Base-by-base conservation (phyloP, 2,797 vertebrate species). In the Pseudomugil tenellus region DNA sequence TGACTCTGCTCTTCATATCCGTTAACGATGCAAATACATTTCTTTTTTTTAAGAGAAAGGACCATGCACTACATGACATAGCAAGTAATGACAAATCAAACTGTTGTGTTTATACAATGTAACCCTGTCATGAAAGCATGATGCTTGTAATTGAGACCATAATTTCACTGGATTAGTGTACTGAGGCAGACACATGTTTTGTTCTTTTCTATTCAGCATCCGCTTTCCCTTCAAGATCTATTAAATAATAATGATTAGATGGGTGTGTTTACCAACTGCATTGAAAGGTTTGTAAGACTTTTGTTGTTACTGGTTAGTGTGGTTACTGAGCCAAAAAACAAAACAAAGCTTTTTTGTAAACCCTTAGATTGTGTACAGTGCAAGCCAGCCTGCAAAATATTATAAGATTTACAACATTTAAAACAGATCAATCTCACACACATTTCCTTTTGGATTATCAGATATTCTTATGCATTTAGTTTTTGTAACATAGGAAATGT, bases 121-220 rank as follows among this genome's bases (percentile, higher is more conserved):
- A 34, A 51, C 23, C 46, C 59, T 17, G 23, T 51, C 53, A 53
- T 63, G 68, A 77, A 71, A 43, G 66, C 35, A 63, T 60, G 64
- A 70, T 34, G 67, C 61, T 76, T 85, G 86, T 86, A 86, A 84
- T 54, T 55, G 76, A 90, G 57, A 83, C 76, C 37, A 65, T 77
- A 67, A 87, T 90, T 88, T 83, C 13, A 55, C 64, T 58, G 82
- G 84, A 89, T 91, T 89, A 80, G 78, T 62, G 58, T 32, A 72
- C 80, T 83, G 57, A 76, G 43, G 46, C n/a, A 48, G 67, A 83
- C 74, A 82, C 64, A 53, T 74, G 60, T 75, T 37, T 60, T 53
- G 14, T 75, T 77, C 66, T 65, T 79, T 80, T 35, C 65, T 73
- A 55, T 78, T 85, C 71, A 76, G 56, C 57, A 43, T 67, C 53